Base-by-base conservation (phyloP, 2,797 vertebrate species). In the Anabacerthia variegaticeps region DNA sequence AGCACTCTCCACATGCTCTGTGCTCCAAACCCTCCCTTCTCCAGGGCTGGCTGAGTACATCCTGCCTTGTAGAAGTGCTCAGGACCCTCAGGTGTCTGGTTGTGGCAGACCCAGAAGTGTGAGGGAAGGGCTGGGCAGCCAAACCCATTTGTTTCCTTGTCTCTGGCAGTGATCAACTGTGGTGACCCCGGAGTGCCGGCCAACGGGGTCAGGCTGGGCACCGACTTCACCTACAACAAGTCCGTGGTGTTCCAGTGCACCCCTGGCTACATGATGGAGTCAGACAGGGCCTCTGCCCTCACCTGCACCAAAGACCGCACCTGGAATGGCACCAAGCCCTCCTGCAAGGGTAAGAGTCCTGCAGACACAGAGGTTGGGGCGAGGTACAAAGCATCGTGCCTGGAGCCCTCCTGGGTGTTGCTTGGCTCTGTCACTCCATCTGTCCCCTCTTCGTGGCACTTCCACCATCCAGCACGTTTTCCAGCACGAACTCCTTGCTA, bases 281-380 rank as follows among this genome's bases (percentile, higher is more conserved):
- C 99, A 1, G 98, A 99, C 88, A 97, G 99, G 21, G 98, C 99
- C 2, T 98, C 99, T 9, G 97, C 98, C 44, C 98, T 99, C 37
- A 96, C 98, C 96, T 99, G 99, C 97, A 99, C 99, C 9, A 99
- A 99, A 52, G 99, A 99, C 94, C 98, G 99, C 46, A 99, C 99
- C 5, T 99, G 99, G 99, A 99, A 99, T 0, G 98, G 98, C 79
- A 99, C 99, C 95, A 99, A 99, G 83, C 99, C 99, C 0, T 84
- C 98, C 93, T 99, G 99, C 97, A 99, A 98, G 99, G 59, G 59
- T 61, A 9, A 61, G 56, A 22, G 16, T 6, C 10, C 16, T 17
- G 7, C 7, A 5, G 10, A 11, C 55, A 54, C 17, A 7, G 28
- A 16, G 18, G 11, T 37, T 8, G 34, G 56, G 34, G 7, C 10